Evolutionary conservation across 2,113 vertebrate genomes (phyloP).

Genomic region (Geococcyx californianus): DNA sequence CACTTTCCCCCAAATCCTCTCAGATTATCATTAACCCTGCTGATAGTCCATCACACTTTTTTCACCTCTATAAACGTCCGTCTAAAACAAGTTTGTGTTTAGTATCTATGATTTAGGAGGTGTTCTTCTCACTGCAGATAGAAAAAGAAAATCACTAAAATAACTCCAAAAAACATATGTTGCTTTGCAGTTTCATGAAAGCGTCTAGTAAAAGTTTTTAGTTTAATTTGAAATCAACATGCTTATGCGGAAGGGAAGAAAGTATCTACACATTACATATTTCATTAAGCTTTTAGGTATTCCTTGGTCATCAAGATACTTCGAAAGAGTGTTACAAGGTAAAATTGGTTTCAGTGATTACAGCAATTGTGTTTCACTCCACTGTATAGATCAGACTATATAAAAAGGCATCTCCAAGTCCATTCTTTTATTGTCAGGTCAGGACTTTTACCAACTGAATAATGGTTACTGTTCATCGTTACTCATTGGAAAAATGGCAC

Average conservation of each 20-base stretch:
- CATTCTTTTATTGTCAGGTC: not conserved
- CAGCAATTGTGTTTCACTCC: not conserved
- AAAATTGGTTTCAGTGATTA: not conserved
- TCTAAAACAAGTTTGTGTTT: not conserved
- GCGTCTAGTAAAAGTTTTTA: not conserved
- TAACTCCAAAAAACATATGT: not conserved
- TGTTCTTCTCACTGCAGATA: not conserved
- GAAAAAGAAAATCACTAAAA: not conserved
- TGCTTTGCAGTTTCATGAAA: not conserved
- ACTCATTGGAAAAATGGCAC: conserved; percentile 17
- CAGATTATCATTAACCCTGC: not conserved
- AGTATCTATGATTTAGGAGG: not conserved
- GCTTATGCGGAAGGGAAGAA: not conserved
- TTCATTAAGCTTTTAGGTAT: not conserved
- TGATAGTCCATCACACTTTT: not conserved
- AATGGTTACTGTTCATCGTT: conserved; percentile 3
- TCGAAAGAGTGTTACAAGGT: not conserved
- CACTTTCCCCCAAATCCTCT: not conserved
- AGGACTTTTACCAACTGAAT: conserved; percentile 12
- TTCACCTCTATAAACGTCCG: not conserved
- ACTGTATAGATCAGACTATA: not conserved
- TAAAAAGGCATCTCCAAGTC: not conserved
- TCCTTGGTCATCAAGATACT: not conserved
- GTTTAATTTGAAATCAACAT: not conserved
- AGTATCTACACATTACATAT: not conserved